phyloP scores from a whole-genome alignment of 2,797 vertebrate genomes.

The Characodon lateralis region DNA sequence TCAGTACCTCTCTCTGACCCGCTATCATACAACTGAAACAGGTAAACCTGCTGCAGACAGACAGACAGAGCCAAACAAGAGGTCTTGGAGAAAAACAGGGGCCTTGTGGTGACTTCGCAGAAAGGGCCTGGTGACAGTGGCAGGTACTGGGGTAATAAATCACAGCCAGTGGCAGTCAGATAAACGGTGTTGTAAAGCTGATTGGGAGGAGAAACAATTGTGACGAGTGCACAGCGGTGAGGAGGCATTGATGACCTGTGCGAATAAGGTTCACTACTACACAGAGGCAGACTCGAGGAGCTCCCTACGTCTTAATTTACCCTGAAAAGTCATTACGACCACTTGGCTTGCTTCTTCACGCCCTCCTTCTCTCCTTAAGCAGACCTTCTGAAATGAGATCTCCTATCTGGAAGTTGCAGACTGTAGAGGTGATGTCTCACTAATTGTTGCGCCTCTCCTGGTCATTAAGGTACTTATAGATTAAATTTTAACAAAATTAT shows the following conservation, averaged over 20 bases:
- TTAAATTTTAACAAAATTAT: slow-evolving; percentile 16
- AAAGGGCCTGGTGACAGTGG: slow-evolving; percentile 77
- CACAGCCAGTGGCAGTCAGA: slow-evolving; percentile 74
- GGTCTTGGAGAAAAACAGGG: slow-evolving; percentile 76
- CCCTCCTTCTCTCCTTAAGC: slow-evolving; percentile 52
- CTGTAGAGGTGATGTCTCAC: slow-evolving; percentile 30
- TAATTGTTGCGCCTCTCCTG: slow-evolving; percentile 59
- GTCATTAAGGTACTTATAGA: slow-evolving; percentile 38
- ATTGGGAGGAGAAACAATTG: slow-evolving; percentile 79
- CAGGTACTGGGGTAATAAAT: slow-evolving; percentile 76
- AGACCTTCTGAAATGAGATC: slow-evolving; percentile 64
- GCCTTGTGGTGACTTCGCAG: slow-evolving; percentile 77
- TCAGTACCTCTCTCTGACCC: slow-evolving; percentile 39
- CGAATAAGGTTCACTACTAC: slow-evolving; percentile 74
- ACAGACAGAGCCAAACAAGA: slow-evolving; percentile 45
- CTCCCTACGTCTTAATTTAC: slow-evolving; percentile 76
- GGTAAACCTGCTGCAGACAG: slow-evolving; percentile 47
- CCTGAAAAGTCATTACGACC: slow-evolving; percentile 75
- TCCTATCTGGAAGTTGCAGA: slow-evolving; percentile 45
- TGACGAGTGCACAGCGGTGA: slow-evolving; percentile 67
- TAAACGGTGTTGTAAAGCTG: slow-evolving; percentile 71
- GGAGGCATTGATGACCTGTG: slow-evolving; percentile 67
- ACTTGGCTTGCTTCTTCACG: slow-evolving; percentile 57
- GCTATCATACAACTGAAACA: slow-evolving; percentile 31
- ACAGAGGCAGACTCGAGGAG: slow-evolving; percentile 68